Conservation (phyloP, 2,113 vertebrate genomes). For the Dasyurus viverrinus region DNA sequence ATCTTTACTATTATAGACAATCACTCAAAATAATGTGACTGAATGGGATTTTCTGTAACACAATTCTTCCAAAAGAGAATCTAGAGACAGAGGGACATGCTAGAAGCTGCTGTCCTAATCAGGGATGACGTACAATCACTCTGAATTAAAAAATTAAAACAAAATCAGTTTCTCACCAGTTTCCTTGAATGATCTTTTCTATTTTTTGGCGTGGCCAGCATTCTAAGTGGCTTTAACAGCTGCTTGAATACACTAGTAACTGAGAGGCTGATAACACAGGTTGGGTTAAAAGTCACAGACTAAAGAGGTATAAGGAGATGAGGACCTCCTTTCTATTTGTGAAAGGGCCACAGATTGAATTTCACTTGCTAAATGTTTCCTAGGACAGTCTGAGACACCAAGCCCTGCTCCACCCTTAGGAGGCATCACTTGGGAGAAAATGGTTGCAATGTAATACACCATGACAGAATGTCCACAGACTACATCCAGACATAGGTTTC, state of each 20-base stretch:
- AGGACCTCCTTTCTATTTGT: neutral
- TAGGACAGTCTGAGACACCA: neutral
- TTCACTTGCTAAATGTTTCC: slow-evolving; percentile 20
- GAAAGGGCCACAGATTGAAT: neutral
- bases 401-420: neutral
- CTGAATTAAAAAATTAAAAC: neutral
- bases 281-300: neutral
- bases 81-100: neutral
- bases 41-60: neutral
- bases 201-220: neutral
- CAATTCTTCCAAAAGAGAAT: neutral
- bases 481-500: neutral
- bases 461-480: neutral
- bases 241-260: neutral
- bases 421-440: neutral
- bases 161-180: neutral
- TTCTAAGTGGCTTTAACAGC: neutral
- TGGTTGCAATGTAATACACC: neutral
- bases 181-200: neutral
- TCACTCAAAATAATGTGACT: neutral
- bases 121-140: neutral
- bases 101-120: neutral
- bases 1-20: neutral
- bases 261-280: neutral
- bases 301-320: neutral